Percentiles rank a stretch among this genome's conserved stretches.
Conservation (phyloP, 2,888 invertebrate genomes). For the Heliconius erato region DNA sequence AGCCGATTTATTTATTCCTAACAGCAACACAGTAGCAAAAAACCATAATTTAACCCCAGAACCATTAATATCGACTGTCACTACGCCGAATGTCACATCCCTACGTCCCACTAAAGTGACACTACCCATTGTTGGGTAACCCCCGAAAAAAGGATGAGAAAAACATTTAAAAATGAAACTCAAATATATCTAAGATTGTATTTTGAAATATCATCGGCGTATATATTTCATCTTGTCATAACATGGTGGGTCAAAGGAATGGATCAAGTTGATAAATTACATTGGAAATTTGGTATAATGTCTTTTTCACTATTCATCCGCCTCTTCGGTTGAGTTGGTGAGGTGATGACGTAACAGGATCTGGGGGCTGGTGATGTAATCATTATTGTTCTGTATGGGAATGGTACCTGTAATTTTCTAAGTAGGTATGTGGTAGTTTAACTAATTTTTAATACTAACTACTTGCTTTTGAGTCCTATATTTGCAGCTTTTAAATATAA, state of each 20-base stretch:
- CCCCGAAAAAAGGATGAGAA: slow-evolving; percentile 63
- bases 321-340: slow-evolving; percentile 61
- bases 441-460: neutral
- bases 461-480: no score
- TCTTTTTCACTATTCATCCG: slow-evolving; percentile 82
- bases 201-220: slow-evolving; percentile 82
- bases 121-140: slow-evolving; percentile 58
- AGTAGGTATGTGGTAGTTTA: neutral
- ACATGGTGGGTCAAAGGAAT: slow-evolving; percentile 82
- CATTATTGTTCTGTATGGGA: slow-evolving; percentile 33
- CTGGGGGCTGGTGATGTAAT: slow-evolving; percentile 43
- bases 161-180: slow-evolving; percentile 67
- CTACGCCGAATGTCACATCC: slow-evolving; percentile 80
- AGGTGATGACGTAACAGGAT: slow-evolving; percentile 78
- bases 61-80: slow-evolving; percentile 55
- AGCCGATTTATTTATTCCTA: neutral
- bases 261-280: slow-evolving; percentile 84
- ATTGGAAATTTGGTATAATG: slow-evolving; percentile 84
- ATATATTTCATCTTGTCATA: slow-evolving; percentile 86
- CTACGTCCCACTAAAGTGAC: slow-evolving; percentile 58
- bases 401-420: neutral
- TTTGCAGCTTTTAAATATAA: no score
- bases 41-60: slow-evolving; percentile 52
- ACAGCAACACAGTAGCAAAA: slow-evolving; percentile 64
- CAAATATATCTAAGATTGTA: slow-evolving; percentile 68